Conservation (phyloP, 2,113 vertebrate species). For the Tychaedon coryphoeus region DNA sequence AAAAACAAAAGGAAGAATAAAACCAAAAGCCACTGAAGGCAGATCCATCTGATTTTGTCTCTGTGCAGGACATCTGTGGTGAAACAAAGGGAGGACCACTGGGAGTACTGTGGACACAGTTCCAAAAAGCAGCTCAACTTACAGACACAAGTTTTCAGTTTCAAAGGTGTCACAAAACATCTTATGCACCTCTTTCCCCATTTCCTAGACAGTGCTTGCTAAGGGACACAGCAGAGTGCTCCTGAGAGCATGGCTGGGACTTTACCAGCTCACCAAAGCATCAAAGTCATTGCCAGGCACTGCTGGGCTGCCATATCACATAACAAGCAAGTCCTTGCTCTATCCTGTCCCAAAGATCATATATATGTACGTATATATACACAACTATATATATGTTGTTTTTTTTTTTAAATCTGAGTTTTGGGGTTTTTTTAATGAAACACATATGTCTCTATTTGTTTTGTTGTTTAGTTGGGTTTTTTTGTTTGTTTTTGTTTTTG, state of each 20-base stretch:
- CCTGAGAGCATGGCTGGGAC: background rate
- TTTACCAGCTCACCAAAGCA: background rate
- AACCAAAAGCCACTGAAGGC: background rate
- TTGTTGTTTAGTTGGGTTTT: background rate
- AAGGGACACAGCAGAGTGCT: background rate
- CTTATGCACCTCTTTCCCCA: background rate
- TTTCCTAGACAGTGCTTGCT: background rate
- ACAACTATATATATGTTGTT: fast-evolving
- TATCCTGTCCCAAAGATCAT: background rate
- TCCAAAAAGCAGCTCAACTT: background rate
- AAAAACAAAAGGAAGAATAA: background rate
- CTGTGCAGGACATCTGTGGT: background rate
- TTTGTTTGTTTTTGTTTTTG: background rate
- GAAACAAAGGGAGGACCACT: background rate
- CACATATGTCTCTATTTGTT: background rate
- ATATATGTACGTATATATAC: fast-evolving
- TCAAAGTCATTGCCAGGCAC: background rate
- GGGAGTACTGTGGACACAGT: background rate
- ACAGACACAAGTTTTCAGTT: background rate
- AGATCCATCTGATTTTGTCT: background rate
- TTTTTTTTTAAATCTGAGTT: background rate
- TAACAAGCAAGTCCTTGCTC: background rate
- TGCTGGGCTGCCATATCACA: background rate
- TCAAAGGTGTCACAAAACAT: background rate
- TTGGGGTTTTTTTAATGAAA: background rate